These are phyloP conservation scores for Actenoides lindsayi DNA, from an alignment of 2,113 vertebrate genomes.

Conservation along the genomic window DNA sequence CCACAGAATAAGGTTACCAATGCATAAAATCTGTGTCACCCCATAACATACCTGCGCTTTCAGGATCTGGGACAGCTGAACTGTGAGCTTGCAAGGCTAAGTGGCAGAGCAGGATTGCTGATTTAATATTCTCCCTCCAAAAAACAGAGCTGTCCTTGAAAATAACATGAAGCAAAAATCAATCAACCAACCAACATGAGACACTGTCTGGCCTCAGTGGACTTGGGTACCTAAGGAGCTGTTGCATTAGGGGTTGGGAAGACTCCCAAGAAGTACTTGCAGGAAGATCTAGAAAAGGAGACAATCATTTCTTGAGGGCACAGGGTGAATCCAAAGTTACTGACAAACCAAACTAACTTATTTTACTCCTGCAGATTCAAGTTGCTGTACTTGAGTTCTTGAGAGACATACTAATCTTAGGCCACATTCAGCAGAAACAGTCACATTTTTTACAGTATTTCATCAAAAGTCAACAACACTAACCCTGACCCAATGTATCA, in stretches of 20 bases:
- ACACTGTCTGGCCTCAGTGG: neutral
- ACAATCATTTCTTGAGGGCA: neutral
- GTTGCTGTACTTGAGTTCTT: neutral
- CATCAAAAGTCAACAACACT: neutral
- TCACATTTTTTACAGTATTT: neutral
- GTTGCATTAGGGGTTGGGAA: neutral
- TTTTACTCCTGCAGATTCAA: neutral
- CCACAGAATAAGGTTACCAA: neutral
- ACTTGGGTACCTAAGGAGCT: neutral
- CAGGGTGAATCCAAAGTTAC: neutral
- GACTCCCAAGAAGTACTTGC: neutral
- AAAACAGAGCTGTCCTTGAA: neutral
- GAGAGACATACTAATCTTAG: neutral
- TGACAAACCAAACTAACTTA: neutral
- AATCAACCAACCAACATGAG: neutral
- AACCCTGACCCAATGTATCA: neutral
- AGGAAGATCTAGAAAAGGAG: neutral
- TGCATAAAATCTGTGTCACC: neutral
- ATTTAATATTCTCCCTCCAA: neutral
- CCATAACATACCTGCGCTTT: neutral
- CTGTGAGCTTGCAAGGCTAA: fast-evolving
- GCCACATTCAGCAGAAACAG: neutral
- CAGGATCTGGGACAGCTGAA: neutral
- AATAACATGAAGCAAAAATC: neutral
- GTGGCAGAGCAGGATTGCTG: neutral